Evolutionary conservation across 2,888 invertebrate genomes (phyloP).

Genomic region (Stenichneumon culpator): DNA sequence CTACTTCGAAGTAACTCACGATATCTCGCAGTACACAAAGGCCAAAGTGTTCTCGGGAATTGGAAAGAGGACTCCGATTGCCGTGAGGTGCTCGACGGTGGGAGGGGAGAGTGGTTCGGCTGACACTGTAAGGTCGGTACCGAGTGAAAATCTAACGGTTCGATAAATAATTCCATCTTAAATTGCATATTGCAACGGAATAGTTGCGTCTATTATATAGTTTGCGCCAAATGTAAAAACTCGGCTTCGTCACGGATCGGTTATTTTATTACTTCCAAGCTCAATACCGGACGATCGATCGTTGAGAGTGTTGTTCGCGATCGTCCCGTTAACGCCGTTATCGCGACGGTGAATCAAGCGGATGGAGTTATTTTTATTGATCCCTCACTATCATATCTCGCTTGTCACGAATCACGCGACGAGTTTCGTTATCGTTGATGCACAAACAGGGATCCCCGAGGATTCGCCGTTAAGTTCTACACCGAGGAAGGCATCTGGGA

Average conservation of each 20-base stretch:
- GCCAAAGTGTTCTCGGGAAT: conserved; percentile 92
- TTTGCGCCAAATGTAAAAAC: conserved; percentile 56
- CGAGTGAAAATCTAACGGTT: conserved; percentile 20
- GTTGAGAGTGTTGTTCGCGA: background rate
- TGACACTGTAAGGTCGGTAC: conserved; percentile 89
- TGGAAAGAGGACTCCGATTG: conserved; percentile 93
- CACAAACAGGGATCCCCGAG: conserved; percentile 92
- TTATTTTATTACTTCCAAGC: background rate
- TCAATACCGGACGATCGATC: background rate
- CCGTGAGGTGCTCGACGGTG: conserved; percentile 93
- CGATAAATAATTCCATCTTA: conserved; percentile 16
- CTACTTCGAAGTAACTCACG: conserved; percentile 95
- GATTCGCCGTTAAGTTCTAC: conserved; percentile 97
- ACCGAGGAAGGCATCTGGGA: conserved; percentile 98
- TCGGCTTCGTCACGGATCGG: conserved; percentile 39
- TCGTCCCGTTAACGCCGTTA: background rate
- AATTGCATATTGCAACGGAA: background rate
- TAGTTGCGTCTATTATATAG: background rate
- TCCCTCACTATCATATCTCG: background rate
- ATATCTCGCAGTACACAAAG: conserved; percentile 92
- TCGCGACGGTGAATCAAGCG: background rate
- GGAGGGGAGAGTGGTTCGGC: conserved; percentile 97
- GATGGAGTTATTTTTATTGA: background rate
- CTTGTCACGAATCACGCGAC: background rate
- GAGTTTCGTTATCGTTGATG: background rate